phyloP scores from a whole-genome alignment of 2,797 vertebrate genomes.

The Brotula barbata region DNA sequence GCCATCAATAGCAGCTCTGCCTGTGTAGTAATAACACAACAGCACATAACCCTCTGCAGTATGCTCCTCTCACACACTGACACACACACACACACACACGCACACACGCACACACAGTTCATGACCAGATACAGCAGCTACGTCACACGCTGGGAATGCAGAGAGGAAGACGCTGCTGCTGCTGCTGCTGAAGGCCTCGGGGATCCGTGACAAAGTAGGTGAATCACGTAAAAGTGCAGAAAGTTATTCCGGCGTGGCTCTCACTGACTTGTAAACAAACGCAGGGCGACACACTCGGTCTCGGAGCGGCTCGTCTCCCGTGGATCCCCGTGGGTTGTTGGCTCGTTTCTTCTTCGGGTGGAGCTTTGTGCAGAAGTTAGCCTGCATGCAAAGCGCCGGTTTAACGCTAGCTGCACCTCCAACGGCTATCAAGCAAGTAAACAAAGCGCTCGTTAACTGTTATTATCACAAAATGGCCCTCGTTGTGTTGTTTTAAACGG shows the following conservation, averaged over 20 bases:
- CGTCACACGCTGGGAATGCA: slow-evolving; percentile 75
- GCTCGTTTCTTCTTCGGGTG: slow-evolving; percentile 28
- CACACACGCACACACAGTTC: slow-evolving; percentile 8
- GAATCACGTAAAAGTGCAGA: slow-evolving; percentile 47
- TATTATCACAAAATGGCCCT: slow-evolving; percentile 20
- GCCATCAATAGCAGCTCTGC: no score
- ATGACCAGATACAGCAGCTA: slow-evolving; percentile 29
- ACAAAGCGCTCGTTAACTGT: slow-evolving; percentile 53
- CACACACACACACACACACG: slow-evolving; percentile 8
- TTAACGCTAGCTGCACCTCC: slow-evolving; percentile 44
- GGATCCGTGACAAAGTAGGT: slow-evolving; percentile 77
- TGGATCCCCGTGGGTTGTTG: slow-evolving; percentile 27
- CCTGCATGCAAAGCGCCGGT: slow-evolving; percentile 55
- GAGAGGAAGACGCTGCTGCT: slow-evolving; percentile 52
- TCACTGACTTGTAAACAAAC: background rate
- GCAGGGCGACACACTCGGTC: background rate
- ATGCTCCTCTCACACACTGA: background rate
- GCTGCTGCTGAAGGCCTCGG: slow-evolving; percentile 68
- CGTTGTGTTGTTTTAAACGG: slow-evolving; percentile 6
- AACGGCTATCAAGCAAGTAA: slow-evolving; percentile 57
- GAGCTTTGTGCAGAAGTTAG: slow-evolving; percentile 58
- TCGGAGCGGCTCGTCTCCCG: slow-evolving; percentile 12
- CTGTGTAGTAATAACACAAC: no score
- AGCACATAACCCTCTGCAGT: no score
- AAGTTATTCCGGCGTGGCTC: slow-evolving; percentile 38